These are phyloP conservation scores for Lepidonotus clava DNA, from an alignment of 2,888 invertebrate species.

Conservation along the genomic window DNA sequence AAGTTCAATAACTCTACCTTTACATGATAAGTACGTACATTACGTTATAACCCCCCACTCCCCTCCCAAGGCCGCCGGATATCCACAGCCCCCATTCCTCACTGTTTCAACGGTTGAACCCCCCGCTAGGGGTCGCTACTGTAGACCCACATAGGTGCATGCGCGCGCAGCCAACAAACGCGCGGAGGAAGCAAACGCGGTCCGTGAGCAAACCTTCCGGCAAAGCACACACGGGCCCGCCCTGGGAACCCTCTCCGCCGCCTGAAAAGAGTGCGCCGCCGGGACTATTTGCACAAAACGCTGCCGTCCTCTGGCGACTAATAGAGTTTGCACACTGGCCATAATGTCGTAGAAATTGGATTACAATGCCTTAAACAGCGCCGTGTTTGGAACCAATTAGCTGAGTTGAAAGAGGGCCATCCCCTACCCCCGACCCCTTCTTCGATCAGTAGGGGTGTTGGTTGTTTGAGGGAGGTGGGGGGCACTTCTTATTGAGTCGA, in stretches of 20 bases:
- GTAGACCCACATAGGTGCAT: not conserved
- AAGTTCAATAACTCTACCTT: too few relatives aligned
- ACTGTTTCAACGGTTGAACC: too few relatives aligned
- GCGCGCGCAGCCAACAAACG: not conserved
- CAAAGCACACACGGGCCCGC: not conserved
- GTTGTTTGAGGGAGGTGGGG: not conserved
- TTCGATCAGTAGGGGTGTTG: not conserved
- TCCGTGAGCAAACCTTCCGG: not conserved
- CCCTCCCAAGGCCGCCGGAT: too few relatives aligned
- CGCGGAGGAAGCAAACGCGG: not conserved
- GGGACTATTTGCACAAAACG: conserved; percentile 3
- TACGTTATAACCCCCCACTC: too few relatives aligned
- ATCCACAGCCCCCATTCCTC: too few relatives aligned
- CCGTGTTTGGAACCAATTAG: conserved; percentile 46
- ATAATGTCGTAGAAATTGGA: conserved; percentile 52
- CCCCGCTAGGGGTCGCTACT: not conserved
- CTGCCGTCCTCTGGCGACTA: not conserved
- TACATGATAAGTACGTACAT: too few relatives aligned
- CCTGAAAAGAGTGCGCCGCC: not conserved
- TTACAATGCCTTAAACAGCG: conserved; percentile 30
- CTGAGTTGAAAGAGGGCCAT: not conserved
- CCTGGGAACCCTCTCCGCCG: not conserved
- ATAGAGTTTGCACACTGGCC: conserved; percentile 43
- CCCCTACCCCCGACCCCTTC: too few relatives aligned
- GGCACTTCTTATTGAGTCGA: too few relatives aligned